Percentiles rank a stretch among this genome's conserved stretches.
Conservation (phyloP, 2,888 invertebrate genomes). For the Danaus chrysippus region DNA sequence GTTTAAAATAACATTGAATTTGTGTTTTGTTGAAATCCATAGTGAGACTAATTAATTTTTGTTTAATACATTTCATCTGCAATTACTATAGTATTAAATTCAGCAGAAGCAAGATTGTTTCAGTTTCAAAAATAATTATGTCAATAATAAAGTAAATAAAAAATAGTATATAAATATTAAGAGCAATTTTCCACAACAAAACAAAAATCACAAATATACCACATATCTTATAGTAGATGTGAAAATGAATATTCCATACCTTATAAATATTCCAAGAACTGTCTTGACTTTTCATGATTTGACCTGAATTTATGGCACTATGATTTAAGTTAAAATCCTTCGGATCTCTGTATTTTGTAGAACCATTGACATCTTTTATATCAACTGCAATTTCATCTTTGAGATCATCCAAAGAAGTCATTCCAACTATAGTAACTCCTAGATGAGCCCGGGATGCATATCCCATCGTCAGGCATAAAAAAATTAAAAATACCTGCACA, state of each 20-base stretch:
- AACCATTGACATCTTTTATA: conserved; percentile 7
- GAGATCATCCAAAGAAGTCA: conserved; percentile 38
- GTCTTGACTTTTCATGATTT: conserved; percentile 1
- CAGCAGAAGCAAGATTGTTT: no score
- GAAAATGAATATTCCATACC: conserved; percentile 24
- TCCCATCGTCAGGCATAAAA: conserved; percentile 37
- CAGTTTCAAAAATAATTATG: no score
- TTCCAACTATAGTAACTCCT: conserved; percentile 56
- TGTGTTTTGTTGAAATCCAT: no score
- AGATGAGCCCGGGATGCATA: conserved; percentile 49
- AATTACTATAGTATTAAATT: no score
- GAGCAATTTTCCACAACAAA: no score
- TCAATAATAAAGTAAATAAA: no score
- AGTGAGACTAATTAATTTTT: no score
- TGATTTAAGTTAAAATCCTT: neutral
- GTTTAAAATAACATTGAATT: no score
- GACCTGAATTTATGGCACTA: neutral
- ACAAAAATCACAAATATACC: no score
- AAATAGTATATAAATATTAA: no score
- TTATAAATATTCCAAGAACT: conserved; percentile 33
- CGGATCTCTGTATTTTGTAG: neutral
- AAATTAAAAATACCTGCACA: conserved; percentile 43
- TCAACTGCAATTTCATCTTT: neutral
- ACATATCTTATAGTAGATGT: no score
- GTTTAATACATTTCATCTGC: no score